A percentile compares a stretch with the other conserved stretches of the same genome.
These are phyloP conservation scores for Pangasianodon hypophthalmus DNA, from an alignment of 2,113 vertebrate species.

Conservation along the genomic window DNA sequence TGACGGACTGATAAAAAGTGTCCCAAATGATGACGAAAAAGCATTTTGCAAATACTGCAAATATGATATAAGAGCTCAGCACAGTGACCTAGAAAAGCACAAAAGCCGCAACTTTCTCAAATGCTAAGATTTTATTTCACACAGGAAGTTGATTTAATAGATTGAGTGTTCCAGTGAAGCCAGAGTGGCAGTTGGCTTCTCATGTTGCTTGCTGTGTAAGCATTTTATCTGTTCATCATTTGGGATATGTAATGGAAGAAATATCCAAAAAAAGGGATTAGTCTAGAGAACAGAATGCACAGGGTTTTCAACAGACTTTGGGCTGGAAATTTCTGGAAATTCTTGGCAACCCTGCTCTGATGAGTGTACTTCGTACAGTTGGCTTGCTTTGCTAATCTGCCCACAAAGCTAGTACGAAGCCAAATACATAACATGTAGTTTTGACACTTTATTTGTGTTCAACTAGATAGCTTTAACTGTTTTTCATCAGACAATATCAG, in stretches of 20 bases:
- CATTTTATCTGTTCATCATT: neutral
- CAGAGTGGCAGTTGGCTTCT: neutral
- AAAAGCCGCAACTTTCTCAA: no score
- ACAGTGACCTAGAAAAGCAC: neutral
- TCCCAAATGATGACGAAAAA: neutral
- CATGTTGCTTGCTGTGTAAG: neutral
- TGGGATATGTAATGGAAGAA: neutral
- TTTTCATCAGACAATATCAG: neutral
- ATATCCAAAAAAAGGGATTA: neutral
- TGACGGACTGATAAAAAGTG: neutral
- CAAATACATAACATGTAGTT: neutral
- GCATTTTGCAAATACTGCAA: neutral
- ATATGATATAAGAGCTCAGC: neutral
- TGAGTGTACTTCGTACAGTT: no score
- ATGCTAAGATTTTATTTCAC: neutral
- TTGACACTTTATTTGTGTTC: neutral
- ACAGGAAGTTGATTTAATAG: neutral
- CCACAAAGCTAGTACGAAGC: neutral
- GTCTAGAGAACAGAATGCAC: neutral
- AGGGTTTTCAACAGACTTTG: neutral
- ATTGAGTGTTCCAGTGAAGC: neutral
- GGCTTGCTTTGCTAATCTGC: neutral
- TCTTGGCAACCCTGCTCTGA: no score
- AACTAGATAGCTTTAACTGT: neutral
- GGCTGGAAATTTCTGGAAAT: neutral